phyloP scores from a whole-genome alignment of 2,113 vertebrate species.

The Microtus ochrogaster region DNA sequence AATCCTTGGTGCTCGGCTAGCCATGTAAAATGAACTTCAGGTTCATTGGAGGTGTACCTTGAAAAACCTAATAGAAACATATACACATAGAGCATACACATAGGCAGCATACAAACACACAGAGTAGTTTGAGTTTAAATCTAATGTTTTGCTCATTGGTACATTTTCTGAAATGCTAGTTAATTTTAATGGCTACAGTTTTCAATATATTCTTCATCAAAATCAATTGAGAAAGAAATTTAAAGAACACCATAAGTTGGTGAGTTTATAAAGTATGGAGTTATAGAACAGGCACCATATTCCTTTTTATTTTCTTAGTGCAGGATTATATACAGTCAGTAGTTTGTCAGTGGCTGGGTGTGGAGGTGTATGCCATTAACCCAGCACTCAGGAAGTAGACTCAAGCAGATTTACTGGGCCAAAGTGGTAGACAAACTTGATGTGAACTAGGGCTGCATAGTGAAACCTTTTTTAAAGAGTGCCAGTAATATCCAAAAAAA shows the following conservation, averaged over 20 bases:
- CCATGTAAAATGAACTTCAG: neutral
- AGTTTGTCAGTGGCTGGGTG: neutral
- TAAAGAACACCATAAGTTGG: neutral
- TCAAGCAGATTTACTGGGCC: too few species aligned
- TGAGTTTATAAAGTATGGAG: neutral
- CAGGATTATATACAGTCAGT: neutral
- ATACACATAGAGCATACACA: neutral
- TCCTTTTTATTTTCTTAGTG: constrained; percentile 6
- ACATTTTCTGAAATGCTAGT: constrained; percentile 17
- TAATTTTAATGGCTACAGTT: neutral
- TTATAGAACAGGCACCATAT: neutral
- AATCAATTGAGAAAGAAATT: neutral
- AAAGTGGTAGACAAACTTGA: too few species aligned
- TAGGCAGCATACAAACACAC: neutral
- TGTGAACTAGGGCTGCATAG: neutral
- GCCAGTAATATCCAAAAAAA: neutral
- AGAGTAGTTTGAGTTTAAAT: neutral
- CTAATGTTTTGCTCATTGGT: neutral
- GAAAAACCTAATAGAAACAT: neutral
- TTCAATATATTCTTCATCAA: constrained; percentile 13
- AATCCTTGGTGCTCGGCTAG: neutral
- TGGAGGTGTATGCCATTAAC: neutral
- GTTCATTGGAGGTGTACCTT: neutral
- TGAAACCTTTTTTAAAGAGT: neutral
- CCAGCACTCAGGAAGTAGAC: too few species aligned